Percentiles rank a stretch among this genome's conserved stretches.
phyloP scores from a whole-genome alignment of 2,888 invertebrate species.

The Phlogophora meticulosa region DNA sequence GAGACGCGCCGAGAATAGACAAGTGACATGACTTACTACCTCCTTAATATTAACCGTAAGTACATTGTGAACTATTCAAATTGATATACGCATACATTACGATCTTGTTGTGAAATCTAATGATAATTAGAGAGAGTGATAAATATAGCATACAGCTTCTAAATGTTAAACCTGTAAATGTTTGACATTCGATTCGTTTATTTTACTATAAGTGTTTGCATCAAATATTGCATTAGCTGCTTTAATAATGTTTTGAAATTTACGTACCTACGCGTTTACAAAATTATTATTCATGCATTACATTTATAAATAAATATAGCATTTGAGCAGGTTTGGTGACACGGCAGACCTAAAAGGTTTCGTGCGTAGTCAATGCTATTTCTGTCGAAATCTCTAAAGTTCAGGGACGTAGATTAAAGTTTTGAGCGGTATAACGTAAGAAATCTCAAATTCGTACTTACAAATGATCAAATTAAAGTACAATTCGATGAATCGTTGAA shows the following conservation, averaged over 20 bases:
- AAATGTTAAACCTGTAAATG: slow-evolving; percentile 42
- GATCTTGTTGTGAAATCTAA: slow-evolving; percentile 46
- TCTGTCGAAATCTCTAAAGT: slow-evolving; percentile 55
- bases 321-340: slow-evolving; percentile 46
- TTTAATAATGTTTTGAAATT: slow-evolving; percentile 47
- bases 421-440: slow-evolving; percentile 15
- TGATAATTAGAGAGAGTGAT: slow-evolving; percentile 60
- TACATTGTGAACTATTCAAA: slow-evolving; percentile 54
- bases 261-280: slow-evolving; percentile 11
- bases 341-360: slow-evolving; percentile 42
- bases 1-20: slow-evolving; percentile 72
- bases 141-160: slow-evolving; percentile 47
- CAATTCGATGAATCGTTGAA: slow-evolving; percentile 39
- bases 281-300: slow-evolving; percentile 38
- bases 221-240: slow-evolving; percentile 41
- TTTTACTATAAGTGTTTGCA: slow-evolving; percentile 23
- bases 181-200: slow-evolving; percentile 33
- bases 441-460: background rate
- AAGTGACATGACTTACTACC: slow-evolving; percentile 69
- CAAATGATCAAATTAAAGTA: slow-evolving; percentile 1
- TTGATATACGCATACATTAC: slow-evolving; percentile 40
- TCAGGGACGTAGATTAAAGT: slow-evolving; percentile 41
- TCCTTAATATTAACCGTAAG: slow-evolving; percentile 50
- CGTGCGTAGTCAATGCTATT: slow-evolving; percentile 53
- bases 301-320: slow-evolving; percentile 40